phyloP scores from a whole-genome alignment of 2,888 invertebrate genomes.

The Leptogaster cylindrica region DNA sequence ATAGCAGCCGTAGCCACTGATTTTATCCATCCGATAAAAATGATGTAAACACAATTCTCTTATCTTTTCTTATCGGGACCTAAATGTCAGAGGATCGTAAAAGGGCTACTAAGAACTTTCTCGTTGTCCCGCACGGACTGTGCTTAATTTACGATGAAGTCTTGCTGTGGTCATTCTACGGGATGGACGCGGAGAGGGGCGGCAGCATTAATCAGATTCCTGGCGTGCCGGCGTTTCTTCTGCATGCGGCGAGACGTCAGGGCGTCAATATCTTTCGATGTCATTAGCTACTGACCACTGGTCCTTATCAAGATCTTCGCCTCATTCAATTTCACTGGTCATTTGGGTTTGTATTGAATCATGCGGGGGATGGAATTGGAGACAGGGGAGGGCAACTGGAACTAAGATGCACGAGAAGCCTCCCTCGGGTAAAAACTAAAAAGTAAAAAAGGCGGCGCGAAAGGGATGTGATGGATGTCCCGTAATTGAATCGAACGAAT shows the following conservation, averaged over 20 bases:
- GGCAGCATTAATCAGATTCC: slow-evolving; percentile 26
- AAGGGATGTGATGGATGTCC: slow-evolving; percentile 20
- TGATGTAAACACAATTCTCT: slow-evolving; percentile 30
- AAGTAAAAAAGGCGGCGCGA: neutral
- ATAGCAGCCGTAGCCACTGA: slow-evolving; percentile 20
- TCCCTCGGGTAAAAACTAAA: no score
- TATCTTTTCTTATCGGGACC: slow-evolving; percentile 1
- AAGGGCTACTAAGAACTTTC: slow-evolving; percentile 10
- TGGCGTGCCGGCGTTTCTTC: slow-evolving; percentile 13
- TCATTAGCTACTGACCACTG: slow-evolving; percentile 23
- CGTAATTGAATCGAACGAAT: slow-evolving; percentile 5
- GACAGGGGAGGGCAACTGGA: neutral
- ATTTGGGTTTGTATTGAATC: slow-evolving; percentile 1
- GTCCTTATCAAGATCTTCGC: slow-evolving; percentile 22
- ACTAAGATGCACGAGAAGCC: no score
- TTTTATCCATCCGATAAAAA: slow-evolving; percentile 19
- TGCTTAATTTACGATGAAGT: slow-evolving; percentile 18
- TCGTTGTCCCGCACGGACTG: neutral
- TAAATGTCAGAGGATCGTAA: slow-evolving; percentile 15
- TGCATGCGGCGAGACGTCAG: slow-evolving; percentile 23
- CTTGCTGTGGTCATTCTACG: neutral
- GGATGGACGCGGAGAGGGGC: neutral
- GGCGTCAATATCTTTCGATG: slow-evolving; percentile 21
- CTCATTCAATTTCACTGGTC: slow-evolving; percentile 23
- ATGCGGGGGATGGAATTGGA: neutral